A percentile compares a stretch with the other conserved stretches of the same genome.
Evolutionary conservation across 1,140 invertebrate species (phyloP).

Genomic region (Drosophila tsacasi): DNA sequence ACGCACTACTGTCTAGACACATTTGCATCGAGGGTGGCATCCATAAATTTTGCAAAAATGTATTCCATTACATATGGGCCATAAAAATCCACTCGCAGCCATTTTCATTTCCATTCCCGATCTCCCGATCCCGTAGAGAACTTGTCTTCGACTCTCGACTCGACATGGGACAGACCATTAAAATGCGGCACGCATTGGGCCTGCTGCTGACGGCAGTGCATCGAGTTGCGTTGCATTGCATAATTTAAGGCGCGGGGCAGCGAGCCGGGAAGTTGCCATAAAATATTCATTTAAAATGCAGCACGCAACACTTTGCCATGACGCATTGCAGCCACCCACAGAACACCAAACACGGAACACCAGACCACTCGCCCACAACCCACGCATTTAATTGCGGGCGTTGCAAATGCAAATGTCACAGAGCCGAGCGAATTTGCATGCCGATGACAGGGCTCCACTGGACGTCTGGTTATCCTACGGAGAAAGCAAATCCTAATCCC

Average conservation of each 20-base stretch:
- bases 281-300: constrained; percentile 83
- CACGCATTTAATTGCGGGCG: constrained; percentile 62
- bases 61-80: constrained; percentile 64
- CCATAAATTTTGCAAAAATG: constrained; percentile 71
- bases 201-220: constrained; percentile 41
- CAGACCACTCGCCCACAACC: constrained; percentile 1
- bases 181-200: constrained; percentile 77
- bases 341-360: neutral
- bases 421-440: constrained; percentile 48
- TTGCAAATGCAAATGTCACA: constrained; percentile 57
- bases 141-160: constrained; percentile 25
- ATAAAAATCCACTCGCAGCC: constrained; percentile 55
- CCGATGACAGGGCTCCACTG: constrained; percentile 58
- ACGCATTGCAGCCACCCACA: constrained; percentile 51
- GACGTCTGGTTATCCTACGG: constrained; percentile 34
- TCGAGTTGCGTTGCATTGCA: constrained; percentile 73
- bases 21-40: constrained; percentile 19
- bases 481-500: constrained; percentile 55
- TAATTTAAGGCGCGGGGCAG: constrained; percentile 70
- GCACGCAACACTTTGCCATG: constrained; percentile 79
- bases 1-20: constrained; percentile 35
- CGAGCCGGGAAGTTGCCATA: constrained; percentile 62
- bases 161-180: constrained; percentile 46
- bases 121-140: constrained; percentile 15
- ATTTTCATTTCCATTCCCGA: constrained; percentile 23